Conservation (phyloP, 2,797 vertebrate genomes). For the Malacoctenus gilli region DNA sequence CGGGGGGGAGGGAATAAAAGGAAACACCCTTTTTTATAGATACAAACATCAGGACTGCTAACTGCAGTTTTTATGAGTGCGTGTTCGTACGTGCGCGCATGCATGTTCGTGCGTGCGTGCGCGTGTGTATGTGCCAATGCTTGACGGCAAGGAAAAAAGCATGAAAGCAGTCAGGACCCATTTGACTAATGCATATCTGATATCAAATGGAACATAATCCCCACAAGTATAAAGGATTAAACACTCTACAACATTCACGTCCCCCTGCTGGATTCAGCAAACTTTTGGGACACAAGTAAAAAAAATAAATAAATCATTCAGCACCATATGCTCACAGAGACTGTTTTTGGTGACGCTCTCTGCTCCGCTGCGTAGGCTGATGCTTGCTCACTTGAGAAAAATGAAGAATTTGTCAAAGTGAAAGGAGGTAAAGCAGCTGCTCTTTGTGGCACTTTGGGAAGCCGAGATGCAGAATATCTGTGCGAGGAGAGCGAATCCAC, state of each 20-base stretch:
- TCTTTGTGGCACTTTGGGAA: constrained; percentile 19
- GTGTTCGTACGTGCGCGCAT: not conserved
- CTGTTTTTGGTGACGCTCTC: constrained; percentile 21
- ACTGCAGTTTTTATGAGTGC: constrained; percentile 3
- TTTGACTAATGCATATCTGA: constrained; percentile 72
- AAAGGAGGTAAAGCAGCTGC: constrained; percentile 16
- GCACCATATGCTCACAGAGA: constrained; percentile 50
- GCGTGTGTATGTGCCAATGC: too few relatives aligned
- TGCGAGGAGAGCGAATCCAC: constrained; percentile 11
- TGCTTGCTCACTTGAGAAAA: constrained; percentile 38
- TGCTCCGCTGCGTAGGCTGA: constrained; percentile 40
- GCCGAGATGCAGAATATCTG: constrained; percentile 9
- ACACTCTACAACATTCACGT: constrained; percentile 48
- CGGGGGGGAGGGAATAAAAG: constrained; percentile 15
- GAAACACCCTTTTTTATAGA: not conserved
- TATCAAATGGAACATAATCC: constrained; percentile 73
- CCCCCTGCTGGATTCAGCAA: constrained; percentile 45
- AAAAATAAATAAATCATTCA: not conserved
- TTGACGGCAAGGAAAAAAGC: too few relatives aligned
- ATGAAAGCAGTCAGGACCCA: constrained; percentile 37
- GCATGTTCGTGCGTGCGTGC: constrained; percentile 9
- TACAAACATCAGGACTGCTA: constrained; percentile 6
- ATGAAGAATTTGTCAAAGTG: constrained; percentile 35
- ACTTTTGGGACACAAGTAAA: constrained; percentile 28
- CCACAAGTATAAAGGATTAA: constrained; percentile 66